These are phyloP conservation scores for Diplodus puntazzo DNA, from an alignment of 2,797 vertebrate genomes.

Conservation along the genomic window DNA sequence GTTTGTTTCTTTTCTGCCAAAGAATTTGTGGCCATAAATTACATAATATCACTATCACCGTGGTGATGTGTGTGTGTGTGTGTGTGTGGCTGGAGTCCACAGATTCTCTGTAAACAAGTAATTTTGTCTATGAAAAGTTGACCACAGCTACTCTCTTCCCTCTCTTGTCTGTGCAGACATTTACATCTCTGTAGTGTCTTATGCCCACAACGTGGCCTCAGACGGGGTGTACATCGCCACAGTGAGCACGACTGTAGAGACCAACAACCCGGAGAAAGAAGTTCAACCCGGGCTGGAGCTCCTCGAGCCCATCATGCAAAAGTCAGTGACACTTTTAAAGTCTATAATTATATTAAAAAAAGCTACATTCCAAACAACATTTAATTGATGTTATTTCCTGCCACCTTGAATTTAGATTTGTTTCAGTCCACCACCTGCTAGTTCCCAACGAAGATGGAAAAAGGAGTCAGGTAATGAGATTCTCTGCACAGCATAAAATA, in stretches of 20 bases:
- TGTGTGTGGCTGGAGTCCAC: not conserved
- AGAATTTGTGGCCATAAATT: not conserved
- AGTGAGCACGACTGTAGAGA: slow-evolving; percentile 84
- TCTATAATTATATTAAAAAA: not conserved
- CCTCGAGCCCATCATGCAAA: slow-evolving; percentile 85
- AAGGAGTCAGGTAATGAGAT: slow-evolving; percentile 80
- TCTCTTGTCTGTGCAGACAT: slow-evolving; percentile 77
- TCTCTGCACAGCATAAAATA: not conserved
- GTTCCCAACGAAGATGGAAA: slow-evolving; percentile 83
- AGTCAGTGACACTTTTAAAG: slow-evolving; percentile 66
- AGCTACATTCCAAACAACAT: not conserved
- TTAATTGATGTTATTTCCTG: not conserved
- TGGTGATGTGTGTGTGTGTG: too few relatives aligned
- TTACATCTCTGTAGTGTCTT: slow-evolving; percentile 85
- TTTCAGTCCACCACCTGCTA: slow-evolving; percentile 77
- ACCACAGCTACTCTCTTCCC: not conserved
- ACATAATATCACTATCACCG: too few relatives aligned
- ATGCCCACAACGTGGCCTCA: slow-evolving; percentile 80
- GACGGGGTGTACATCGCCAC: slow-evolving; percentile 86
- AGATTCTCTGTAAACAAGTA: not conserved
- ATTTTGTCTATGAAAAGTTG: not conserved
- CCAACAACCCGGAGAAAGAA: slow-evolving; percentile 84
- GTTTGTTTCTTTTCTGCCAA: not conserved
- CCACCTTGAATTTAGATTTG: slow-evolving; percentile 72
- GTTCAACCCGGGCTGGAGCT: slow-evolving; percentile 83